Evolutionary conservation across 2,113 vertebrate species (phyloP).

Genomic region (Rhombomys opimus): DNA sequence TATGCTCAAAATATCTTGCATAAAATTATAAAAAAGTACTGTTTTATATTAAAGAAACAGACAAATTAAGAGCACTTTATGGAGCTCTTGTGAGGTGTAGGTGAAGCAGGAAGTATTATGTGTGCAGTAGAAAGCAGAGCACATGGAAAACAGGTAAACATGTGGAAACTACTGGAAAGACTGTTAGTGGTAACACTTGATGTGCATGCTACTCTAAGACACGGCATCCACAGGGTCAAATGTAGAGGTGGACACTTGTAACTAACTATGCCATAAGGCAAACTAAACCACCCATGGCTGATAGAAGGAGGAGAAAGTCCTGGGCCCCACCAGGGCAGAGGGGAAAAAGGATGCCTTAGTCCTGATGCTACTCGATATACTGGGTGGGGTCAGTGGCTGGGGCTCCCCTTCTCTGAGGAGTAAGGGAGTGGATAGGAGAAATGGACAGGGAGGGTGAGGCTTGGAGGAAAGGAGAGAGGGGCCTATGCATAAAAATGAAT

Average conservation of each 20-base stretch:
- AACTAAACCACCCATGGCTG: neutral
- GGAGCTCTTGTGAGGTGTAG: neutral
- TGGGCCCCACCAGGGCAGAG: no score
- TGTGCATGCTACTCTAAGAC: neutral
- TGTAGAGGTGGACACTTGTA: neutral
- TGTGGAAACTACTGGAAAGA: neutral
- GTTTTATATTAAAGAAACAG: neutral
- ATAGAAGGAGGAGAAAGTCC: neutral
- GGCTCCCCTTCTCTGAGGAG: no score
- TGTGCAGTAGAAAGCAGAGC: slow-evolving; percentile 1
- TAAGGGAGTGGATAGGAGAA: no score
- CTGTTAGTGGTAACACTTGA: neutral
- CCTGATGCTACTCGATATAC: no score
- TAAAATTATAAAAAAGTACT: neutral
- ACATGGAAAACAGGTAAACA: neutral
- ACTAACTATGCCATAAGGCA: neutral
- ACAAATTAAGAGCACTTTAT: neutral
- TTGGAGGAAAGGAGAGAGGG: no score
- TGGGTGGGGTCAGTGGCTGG: no score
- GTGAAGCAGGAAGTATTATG: neutral
- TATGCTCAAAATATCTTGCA: neutral
- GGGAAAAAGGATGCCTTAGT: no score
- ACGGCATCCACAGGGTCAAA: neutral
- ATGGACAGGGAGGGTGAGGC: no score
- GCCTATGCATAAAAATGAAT: no score